Conservation (phyloP, 2,113 vertebrate genomes). For the Reinhardtius hippoglossoides region DNA sequence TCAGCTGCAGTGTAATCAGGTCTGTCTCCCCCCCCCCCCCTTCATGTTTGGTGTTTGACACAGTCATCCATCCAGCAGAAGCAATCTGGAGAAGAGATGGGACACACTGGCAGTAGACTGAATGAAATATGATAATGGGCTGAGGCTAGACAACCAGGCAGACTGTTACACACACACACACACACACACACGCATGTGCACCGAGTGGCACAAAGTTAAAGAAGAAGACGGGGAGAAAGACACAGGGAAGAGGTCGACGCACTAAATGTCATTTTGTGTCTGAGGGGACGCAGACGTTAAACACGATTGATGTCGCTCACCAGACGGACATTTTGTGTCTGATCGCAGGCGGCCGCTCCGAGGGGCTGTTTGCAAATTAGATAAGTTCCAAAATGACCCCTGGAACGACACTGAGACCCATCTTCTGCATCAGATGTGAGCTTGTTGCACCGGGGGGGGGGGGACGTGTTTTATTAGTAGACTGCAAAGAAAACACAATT, state of each 20-base stretch:
- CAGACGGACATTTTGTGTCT: conserved; percentile 33
- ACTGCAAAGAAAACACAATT: not conserved
- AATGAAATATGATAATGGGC: conserved; percentile 59
- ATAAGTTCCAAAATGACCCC: conserved; percentile 42
- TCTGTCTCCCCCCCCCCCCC: conserved; percentile 13
- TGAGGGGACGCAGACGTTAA: conserved; percentile 43
- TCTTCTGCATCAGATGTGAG: conserved; percentile 20
- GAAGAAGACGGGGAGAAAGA: conserved; percentile 1
- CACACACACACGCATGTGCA: not conserved
- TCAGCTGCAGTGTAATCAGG: conserved; percentile 14
- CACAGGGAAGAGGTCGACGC: conserved; percentile 20
- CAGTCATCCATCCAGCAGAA: conserved; percentile 40
- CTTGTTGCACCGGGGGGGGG: conserved; percentile 20
- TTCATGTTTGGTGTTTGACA: conserved; percentile 35
- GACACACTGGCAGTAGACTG: conserved; percentile 14
- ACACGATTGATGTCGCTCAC: conserved; percentile 35
- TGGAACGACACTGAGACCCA: conserved; percentile 34
- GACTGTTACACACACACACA: not conserved
- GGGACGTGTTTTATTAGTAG: not conserved
- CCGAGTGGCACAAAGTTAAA: not conserved
- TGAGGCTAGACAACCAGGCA: conserved; percentile 28
- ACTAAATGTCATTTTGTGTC: conserved; percentile 38
- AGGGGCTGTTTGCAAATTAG: conserved; percentile 35
- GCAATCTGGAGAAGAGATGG: conserved; percentile 39
- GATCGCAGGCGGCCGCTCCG: conserved; percentile 24